These are phyloP conservation scores for Hetaerina americana DNA, from an alignment of 1,140 invertebrate genomes.

Conservation along the genomic window DNA sequence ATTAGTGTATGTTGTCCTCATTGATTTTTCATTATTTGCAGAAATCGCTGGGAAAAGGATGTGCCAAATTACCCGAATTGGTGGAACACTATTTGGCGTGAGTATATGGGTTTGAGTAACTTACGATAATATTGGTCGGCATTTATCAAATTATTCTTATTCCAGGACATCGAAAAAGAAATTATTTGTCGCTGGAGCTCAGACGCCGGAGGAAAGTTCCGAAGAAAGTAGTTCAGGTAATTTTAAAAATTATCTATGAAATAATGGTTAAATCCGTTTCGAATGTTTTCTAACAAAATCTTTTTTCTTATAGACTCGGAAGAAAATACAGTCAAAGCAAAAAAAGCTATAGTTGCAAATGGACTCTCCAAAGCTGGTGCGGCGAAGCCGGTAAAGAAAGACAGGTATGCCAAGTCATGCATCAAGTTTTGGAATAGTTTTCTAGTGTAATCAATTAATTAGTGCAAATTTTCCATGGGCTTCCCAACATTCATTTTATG, in stretches of 20 bases:
- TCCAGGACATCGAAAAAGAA: not conserved
- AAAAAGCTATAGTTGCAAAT: not conserved
- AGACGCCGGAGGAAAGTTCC: conserved; percentile 29
- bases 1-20: not conserved
- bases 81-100: conserved; percentile 23
- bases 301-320: not conserved
- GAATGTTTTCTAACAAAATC: not conserved
- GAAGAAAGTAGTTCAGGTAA: conserved; percentile 30
- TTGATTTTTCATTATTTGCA: conserved; percentile 20
- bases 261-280: too few relatives aligned
- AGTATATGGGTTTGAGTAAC: not conserved
- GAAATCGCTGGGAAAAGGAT: conserved; percentile 33
- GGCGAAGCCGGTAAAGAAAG: not conserved
- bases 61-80: conserved; percentile 34
- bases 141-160: not conserved
- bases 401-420: too few relatives aligned
- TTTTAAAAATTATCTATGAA: conserved; percentile 10
- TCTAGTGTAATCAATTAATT: too few relatives aligned
- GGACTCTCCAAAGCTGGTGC: not conserved
- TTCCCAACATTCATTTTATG: too few relatives aligned
- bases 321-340: not conserved
- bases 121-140: not conserved
- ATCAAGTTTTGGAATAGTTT: too few relatives aligned
- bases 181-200: not conserved
- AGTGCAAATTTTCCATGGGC: too few relatives aligned